Evolutionary conservation across 1,140 invertebrate genomes (phyloP), one percentile per base, ranked within the genome.

Genomic region (Trinorchestia longiramus): DNA sequence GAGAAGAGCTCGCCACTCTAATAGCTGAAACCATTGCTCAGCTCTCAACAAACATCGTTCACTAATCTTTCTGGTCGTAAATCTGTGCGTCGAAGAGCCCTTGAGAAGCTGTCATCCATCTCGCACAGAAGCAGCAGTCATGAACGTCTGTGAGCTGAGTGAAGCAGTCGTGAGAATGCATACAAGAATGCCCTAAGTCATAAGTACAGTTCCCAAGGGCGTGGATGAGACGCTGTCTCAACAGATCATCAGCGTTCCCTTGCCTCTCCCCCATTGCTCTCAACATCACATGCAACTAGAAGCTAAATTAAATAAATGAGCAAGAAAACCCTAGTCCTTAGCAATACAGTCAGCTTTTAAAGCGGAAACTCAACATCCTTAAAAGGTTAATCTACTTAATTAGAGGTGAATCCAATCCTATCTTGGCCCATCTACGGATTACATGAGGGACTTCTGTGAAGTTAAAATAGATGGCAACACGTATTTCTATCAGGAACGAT

Each of bases 261-360:
- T n/a, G n/a, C n/a, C n/a, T n/a, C n/a, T n/a, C n/a, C n/a, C n/a
- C n/a, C n/a, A n/a, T n/a, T n/a, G 15, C 28, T 28, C 15, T 36
- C 62, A 23, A 1, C 62, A 77, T 36, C 8, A 77, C 62, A 77
- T 28, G 62, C 62, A 8, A 77, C 15, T 77, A 77, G 15, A 23
- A 77, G 62, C 62, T 77, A 77, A 77, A 77, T 77, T 77, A 77
- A 77, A 77, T 77, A 77, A 77, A 36, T 77, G 62, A 77, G 62
- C 62, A 77, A 77, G 62, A 77, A 77, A 77, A 77, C 62, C 15
- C 1, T 36, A 77, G 28, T 77, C 62, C 62, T 77, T 77, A 36
- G 62, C 28, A 3, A 77, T 77, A 77, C 15, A 77, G 15, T 77
- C 62, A 36, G 28, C 62, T 53, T 53, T 53, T 53, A 6, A 53